These are phyloP conservation scores for Dicranocentrus wangi DNA, from an alignment of 2,888 invertebrate species.

Conservation along the genomic window DNA sequence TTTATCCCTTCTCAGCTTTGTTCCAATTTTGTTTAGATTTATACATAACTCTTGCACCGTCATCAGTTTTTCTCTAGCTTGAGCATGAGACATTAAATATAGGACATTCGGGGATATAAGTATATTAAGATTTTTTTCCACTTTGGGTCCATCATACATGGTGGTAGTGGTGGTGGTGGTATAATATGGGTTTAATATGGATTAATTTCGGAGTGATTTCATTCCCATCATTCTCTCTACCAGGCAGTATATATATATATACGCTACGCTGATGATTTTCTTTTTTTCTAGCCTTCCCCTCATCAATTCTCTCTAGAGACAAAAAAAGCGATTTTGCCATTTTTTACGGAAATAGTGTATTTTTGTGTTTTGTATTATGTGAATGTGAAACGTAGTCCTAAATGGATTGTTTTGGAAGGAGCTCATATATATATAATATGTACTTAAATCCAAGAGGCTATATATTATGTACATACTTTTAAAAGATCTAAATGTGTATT, in stretches of 20 bases:
- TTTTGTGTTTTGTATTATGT: neutral
- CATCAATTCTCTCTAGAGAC: conserved; percentile 2
- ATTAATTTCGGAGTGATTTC: conserved; percentile 3
- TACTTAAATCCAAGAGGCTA: too few species aligned
- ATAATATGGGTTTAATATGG: neutral
- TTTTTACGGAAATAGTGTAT: neutral
- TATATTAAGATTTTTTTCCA: neutral
- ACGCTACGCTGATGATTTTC: neutral
- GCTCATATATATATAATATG: neutral
- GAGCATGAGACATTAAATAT: neutral
- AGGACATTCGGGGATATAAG: too few species aligned
- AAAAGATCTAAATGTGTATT: neutral
- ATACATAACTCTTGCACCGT: neutral
- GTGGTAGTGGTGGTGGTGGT: too few species aligned
- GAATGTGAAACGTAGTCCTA: too few species aligned
- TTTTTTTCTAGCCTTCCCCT: neutral
- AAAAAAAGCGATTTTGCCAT: neutral
- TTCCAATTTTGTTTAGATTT: neutral
- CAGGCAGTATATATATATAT: too few species aligned
- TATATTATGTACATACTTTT: neutral
- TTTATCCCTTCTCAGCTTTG: neutral
- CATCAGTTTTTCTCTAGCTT: neutral
- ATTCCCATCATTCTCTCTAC: neutral
- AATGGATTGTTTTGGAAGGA: conserved; percentile 36
- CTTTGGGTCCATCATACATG: neutral